Conservation (phyloP, 2,888 invertebrate species). For the Xanthorhoe spadicearia region DNA sequence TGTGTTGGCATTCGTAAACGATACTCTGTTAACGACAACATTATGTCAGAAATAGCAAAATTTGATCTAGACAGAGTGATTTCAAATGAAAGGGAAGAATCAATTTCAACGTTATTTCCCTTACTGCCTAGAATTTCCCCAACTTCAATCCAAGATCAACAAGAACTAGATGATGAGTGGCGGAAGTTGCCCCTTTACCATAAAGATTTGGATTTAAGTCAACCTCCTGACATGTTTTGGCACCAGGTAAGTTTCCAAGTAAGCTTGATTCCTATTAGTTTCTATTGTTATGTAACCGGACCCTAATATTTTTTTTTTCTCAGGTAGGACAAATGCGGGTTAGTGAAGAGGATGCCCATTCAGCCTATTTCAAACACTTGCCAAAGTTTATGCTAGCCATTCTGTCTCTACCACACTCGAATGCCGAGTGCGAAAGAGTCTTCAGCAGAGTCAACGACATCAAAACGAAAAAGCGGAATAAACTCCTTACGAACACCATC, state of each 20-base stretch:
- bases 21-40: constrained; percentile 11
- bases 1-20: constrained; percentile 20
- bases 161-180: constrained; percentile 6
- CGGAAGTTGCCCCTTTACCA: background rate
- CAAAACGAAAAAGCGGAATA: constrained; percentile 3
- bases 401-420: constrained; percentile 7
- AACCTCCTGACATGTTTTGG: constrained; percentile 7
- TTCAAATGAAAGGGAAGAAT: constrained; percentile 1
- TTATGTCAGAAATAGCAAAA: constrained; percentile 1
- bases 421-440: constrained; percentile 6
- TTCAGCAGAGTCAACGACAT: constrained; percentile 3
- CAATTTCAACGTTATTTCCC: background rate
- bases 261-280: too few relatives aligned
- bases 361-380: background rate
- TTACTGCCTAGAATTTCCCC: constrained; percentile 4
- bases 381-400: constrained; percentile 2
- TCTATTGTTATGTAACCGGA: background rate
- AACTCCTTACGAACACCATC: constrained; percentile 1
- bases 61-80: too few relatives aligned
- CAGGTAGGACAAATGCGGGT: too few relatives aligned
- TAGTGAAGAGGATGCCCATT: background rate
- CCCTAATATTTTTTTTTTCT: background rate
- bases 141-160: background rate
- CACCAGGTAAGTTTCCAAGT: constrained; percentile 1
- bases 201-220: background rate